Base-by-base conservation (phyloP, 1,140 invertebrate genomes). In the Drosophila triauraria region DNA sequence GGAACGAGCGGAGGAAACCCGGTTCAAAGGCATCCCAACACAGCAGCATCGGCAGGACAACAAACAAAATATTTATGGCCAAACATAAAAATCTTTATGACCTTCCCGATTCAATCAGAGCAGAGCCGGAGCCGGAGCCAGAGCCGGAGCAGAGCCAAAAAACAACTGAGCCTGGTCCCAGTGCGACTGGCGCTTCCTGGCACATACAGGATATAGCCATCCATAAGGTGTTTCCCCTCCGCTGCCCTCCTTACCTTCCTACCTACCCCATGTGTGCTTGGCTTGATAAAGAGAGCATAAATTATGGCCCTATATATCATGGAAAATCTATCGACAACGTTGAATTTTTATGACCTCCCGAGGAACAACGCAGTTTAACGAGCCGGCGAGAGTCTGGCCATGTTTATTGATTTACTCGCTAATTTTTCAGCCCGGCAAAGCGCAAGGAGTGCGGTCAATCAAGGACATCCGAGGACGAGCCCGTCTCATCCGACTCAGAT, bases 381-480 rank as follows among this genome's bases (percentile, higher is more conserved):
- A 72, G 69, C 67, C 69, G 54, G 68, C 69, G 53, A 72, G 67
- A 72, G 69, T 72, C 61, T 77, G 71, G 62, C 53, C 54, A 76
- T 76, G 47, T 76, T 76, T 67, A 77, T 77, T 68, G 75, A 76
- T 68, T 77, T 77, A 77, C 74, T 59, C 25, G 63, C 74, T 68
- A 76, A 76, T 57, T 76, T 72, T 72, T 71, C 53, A 53, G 53
- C 30, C 27, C 40, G 42, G 44, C 60, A 50, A 67, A 27, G 47
- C 61, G 32, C 32, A 44, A 43, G 38, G 51, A 70, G 51, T 78
- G 75, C 61, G 76, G 77, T 79, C 77, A 79, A 79, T 72, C 77
- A 79, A 79, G 77, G 75, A 79, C 77, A 79, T 78, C 62, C 62
- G 62, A 70, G 62, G 38, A 71, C 69, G 38, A 30, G 15, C 9